Evolutionary conservation across 2,113 vertebrate species (phyloP).

Genomic region (Casuarius casuarius): DNA sequence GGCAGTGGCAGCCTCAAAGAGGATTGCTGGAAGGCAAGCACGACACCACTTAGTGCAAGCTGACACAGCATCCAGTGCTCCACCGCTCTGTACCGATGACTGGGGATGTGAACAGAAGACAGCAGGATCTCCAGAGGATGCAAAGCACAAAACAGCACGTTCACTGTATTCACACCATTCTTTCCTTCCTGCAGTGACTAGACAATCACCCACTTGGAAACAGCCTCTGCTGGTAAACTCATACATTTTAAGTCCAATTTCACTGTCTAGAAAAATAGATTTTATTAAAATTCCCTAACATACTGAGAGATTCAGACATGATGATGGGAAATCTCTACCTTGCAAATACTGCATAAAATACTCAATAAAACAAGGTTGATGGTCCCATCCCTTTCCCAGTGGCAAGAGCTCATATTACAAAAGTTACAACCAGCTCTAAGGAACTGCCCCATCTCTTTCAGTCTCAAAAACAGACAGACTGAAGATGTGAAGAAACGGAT

Average conservation of each 20-base stretch:
- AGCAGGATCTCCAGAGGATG: too few species aligned
- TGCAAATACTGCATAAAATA: not conserved
- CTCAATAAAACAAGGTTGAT: not conserved
- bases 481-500: not conserved
- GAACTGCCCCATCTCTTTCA: not conserved
- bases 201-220: not conserved
- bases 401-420: not conserved
- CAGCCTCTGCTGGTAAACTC: not conserved
- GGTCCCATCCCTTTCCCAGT: not conserved
- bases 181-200: accelerated
- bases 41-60: not conserved
- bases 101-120: not conserved
- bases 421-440: not conserved
- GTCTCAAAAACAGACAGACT: not conserved
- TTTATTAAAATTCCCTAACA: not conserved
- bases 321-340: not conserved
- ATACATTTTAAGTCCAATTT: not conserved
- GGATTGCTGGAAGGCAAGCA: not conserved
- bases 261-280: not conserved
- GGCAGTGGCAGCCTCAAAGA: accelerated
- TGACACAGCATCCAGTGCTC: too few species aligned
- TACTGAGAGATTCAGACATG: not conserved
- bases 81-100: too few species aligned
- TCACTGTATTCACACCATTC: not conserved
- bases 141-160: not conserved